A percentile compares a stretch with the other conserved stretches of the same genome.
phyloP scores from a whole-genome alignment of 2,888 invertebrate species.

The Nomada ruficornis region DNA sequence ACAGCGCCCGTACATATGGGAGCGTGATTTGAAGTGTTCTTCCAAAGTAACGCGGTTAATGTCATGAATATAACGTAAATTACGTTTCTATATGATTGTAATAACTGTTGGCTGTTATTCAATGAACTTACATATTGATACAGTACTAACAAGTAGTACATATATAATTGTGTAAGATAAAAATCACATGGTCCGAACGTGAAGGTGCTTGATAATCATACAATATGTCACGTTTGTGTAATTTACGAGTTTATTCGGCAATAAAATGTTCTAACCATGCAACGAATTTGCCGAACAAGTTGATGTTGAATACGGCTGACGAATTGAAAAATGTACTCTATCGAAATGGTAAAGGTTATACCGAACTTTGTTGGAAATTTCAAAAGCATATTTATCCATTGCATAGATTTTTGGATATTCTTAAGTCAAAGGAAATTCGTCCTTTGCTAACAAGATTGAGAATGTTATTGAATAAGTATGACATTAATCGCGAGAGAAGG shows the following conservation, averaged over 20 bases:
- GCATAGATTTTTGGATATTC: slow-evolving; percentile 49
- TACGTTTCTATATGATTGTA: neutral
- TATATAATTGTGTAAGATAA: slow-evolving; percentile 13
- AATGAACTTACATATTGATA: slow-evolving; percentile 22
- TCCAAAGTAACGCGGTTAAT: slow-evolving; percentile 1
- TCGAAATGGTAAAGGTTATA: slow-evolving; percentile 74
- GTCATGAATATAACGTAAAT: slow-evolving; percentile 20
- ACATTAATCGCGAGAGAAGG: slow-evolving; percentile 27
- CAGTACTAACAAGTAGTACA: slow-evolving; percentile 6
- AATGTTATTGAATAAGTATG: slow-evolving; percentile 32
- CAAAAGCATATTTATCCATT: slow-evolving; percentile 54
- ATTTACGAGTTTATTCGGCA: slow-evolving; percentile 53
- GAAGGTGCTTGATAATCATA: neutral
- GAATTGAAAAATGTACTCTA: slow-evolving; percentile 36
- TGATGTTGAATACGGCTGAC: slow-evolving; percentile 24
- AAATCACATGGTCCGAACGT: slow-evolving; percentile 24
- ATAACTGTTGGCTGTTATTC: slow-evolving; percentile 20
- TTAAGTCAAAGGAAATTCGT: slow-evolving; percentile 10
- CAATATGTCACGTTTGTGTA: slow-evolving; percentile 74
- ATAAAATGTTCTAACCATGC: slow-evolving; percentile 41
- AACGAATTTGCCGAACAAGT: slow-evolving; percentile 46
- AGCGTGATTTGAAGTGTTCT: neutral
- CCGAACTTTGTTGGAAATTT: slow-evolving; percentile 29
- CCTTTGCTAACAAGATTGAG: slow-evolving; percentile 16
- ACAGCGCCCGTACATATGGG: neutral